A percentile compares a stretch with the other conserved stretches of the same genome.
Evolutionary conservation across 2,888 invertebrate genomes (phyloP).

Genomic region (Ctena decussata): DNA sequence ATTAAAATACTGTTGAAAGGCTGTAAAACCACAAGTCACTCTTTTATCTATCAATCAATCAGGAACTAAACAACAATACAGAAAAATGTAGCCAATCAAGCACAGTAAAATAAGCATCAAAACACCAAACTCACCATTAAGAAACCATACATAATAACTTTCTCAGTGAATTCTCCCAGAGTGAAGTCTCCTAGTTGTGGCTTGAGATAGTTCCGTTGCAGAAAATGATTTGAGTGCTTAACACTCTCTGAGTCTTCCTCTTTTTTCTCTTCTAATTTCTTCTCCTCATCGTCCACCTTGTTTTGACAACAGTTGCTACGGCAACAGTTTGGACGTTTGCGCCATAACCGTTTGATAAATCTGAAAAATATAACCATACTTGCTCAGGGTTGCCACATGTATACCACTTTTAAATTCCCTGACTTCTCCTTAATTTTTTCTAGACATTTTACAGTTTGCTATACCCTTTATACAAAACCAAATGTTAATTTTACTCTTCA

Average conservation of each 20-base stretch:
- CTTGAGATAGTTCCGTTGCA: slow-evolving; percentile 86
- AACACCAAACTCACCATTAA: slow-evolving; percentile 86
- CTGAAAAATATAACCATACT: slow-evolving; percentile 40
- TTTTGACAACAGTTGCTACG: slow-evolving; percentile 62
- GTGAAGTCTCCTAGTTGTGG: slow-evolving; percentile 86
- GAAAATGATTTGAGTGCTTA: slow-evolving; percentile 60
- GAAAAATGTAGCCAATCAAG: no score
- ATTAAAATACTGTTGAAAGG: no score
- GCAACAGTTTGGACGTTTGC: slow-evolving; percentile 65
- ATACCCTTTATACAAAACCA: no score
- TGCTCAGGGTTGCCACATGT: no score
- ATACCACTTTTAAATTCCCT: no score
- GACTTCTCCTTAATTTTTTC: no score
- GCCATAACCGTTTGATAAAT: slow-evolving; percentile 70
- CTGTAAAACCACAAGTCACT: no score
- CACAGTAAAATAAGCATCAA: no score
- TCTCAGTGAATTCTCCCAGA: slow-evolving; percentile 87
- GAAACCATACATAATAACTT: slow-evolving; percentile 87
- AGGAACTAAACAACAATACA: no score
- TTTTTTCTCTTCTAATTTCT: slow-evolving; percentile 1
- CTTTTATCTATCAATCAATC: no score
- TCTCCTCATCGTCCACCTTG: slow-evolving; percentile 59
- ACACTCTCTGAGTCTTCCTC: slow-evolving; percentile 33
- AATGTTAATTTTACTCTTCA: no score
- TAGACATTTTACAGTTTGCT: no score